Evolutionary conservation across 2,113 vertebrate species (phyloP).

Genomic region (Scomber scombrus): DNA sequence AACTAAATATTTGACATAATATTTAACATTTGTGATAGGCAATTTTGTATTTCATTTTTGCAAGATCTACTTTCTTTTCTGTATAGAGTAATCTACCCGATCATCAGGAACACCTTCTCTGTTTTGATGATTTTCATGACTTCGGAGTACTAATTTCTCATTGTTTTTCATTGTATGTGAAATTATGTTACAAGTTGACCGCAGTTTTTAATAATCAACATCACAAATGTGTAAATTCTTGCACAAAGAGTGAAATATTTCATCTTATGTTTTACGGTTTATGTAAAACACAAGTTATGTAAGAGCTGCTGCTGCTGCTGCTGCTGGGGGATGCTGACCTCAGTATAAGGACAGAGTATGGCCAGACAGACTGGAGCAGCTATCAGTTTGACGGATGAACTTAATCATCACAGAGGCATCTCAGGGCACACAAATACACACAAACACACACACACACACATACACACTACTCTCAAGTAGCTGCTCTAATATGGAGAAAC

Average conservation of each 20-base stretch:
- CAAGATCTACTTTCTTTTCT: too few relatives aligned
- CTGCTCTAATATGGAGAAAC: background rate
- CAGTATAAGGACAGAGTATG: constrained; percentile 36
- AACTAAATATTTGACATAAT: too few relatives aligned
- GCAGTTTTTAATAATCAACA: background rate
- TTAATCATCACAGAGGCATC: constrained; percentile 16
- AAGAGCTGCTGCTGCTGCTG: constrained; percentile 37
- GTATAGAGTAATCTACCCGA: too few relatives aligned
- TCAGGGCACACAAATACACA: constrained; percentile 25
- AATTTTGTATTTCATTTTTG: too few relatives aligned
- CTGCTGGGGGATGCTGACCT: constrained; percentile 35
- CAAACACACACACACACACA: constrained; percentile 3
- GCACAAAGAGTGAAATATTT: background rate
- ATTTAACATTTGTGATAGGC: too few relatives aligned
- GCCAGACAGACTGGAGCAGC: constrained; percentile 44
- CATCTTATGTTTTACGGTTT: constrained; percentile 9
- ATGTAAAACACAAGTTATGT: constrained; percentile 25
- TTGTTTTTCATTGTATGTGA: too few relatives aligned
- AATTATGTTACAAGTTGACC: background rate
- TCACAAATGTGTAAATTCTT: constrained; percentile 7
- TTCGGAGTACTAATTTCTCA: too few relatives aligned
- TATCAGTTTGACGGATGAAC: constrained; percentile 36
- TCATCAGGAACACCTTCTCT: too few relatives aligned
- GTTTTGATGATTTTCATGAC: too few relatives aligned
- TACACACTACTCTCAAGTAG: background rate